Conservation (phyloP, 2,113 vertebrate species). For the Ictalurus furcatus region DNA sequence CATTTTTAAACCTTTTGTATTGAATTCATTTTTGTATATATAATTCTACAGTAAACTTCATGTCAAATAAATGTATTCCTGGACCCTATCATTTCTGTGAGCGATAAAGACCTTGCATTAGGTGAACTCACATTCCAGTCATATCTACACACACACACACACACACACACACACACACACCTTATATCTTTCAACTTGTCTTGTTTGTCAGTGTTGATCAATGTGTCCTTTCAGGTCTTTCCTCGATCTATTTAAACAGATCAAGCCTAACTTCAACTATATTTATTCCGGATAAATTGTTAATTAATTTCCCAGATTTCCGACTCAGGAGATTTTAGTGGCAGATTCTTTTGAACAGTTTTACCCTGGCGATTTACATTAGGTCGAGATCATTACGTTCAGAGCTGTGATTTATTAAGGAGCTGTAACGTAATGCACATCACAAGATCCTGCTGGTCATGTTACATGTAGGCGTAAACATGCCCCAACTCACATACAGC, state of each 20-base stretch:
- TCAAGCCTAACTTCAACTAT: background rate
- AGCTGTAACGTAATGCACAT: conserved; percentile 2
- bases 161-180: background rate
- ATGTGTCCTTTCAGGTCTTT: background rate
- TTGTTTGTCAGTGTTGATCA: background rate
- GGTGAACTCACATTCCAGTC: background rate
- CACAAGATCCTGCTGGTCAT: background rate
- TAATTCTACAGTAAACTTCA: background rate
- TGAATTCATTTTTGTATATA: too few relatives aligned
- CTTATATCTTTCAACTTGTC: background rate
- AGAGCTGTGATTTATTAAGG: conserved; percentile 10
- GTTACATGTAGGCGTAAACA: background rate
- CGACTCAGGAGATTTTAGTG: background rate
- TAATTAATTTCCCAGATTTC: background rate
- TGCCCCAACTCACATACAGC: background rate
- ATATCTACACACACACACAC: background rate
- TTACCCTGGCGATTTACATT: background rate
- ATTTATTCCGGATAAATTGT: background rate
- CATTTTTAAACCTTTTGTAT: background rate
- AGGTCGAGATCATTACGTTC: background rate
- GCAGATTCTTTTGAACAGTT: background rate
- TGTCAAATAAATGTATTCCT: background rate
- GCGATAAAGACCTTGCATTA: background rate
- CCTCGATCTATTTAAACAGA: background rate
- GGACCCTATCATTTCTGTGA: background rate